A percentile compares a stretch with the other conserved stretches of the same genome.
phyloP scores from a whole-genome alignment of 2,888 invertebrate genomes.

The Ectropis crepuscularia region DNA sequence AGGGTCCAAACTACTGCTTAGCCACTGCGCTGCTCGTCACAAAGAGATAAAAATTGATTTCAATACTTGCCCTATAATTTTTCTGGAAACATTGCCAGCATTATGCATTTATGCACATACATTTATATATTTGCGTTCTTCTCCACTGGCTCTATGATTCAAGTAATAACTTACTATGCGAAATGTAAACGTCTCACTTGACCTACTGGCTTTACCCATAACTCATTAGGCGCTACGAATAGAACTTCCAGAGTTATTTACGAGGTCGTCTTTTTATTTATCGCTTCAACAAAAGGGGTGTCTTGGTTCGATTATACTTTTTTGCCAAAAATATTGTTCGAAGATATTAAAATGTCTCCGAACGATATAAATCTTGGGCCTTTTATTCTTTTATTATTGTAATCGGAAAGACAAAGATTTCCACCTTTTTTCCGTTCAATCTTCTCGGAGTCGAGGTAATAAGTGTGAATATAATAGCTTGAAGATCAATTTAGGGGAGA shows the following conservation, averaged over 20 bases:
- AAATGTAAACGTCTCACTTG: conserved; percentile 7
- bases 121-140: too few relatives aligned
- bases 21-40: too few relatives aligned
- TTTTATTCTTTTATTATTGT: conserved; percentile 46
- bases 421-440: conserved; percentile 43
- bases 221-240: conserved; percentile 69
- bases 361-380: conserved; percentile 53
- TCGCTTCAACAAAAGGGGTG: conserved; percentile 59
- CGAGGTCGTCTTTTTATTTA: conserved; percentile 64
- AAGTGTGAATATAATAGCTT: conserved; percentile 45
- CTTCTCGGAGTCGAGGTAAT: conserved; percentile 39
- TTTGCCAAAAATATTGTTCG: conserved; percentile 48
- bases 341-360: conserved; percentile 57
- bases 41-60: too few relatives aligned
- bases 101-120: too few relatives aligned
- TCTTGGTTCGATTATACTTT: conserved; percentile 60
- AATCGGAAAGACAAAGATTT: conserved; percentile 45
- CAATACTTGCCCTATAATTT: too few relatives aligned
- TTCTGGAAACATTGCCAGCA: too few relatives aligned
- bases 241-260: conserved; percentile 68
- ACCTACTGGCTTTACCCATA: conserved; percentile 37
- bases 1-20: too few relatives aligned
- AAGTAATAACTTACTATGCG: too few relatives aligned
- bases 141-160: too few relatives aligned
- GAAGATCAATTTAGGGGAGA: conserved; percentile 42